phyloP scores from a whole-genome alignment of 2,113 vertebrate genomes.

The Ceuthmochares aereus region DNA sequence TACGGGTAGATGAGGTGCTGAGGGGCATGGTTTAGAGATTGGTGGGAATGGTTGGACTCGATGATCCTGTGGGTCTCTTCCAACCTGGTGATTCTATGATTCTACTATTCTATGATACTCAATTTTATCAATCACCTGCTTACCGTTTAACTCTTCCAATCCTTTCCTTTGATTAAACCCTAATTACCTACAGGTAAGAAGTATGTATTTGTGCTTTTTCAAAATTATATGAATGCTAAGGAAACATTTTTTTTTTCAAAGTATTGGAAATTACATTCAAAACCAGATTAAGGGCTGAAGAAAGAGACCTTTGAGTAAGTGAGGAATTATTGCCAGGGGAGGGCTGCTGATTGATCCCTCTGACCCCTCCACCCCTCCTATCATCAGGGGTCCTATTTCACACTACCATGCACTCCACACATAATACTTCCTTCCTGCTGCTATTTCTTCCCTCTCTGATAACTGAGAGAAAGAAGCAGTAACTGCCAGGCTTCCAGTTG shows the following conservation, averaged over 20 bases:
- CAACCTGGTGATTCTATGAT: too few species aligned
- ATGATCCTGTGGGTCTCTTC: too few species aligned
- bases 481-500: not conserved
- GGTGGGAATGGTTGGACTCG: too few species aligned
- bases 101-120: too few species aligned
- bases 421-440: not conserved
- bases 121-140: not conserved
- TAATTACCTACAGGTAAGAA: not conserved
- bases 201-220: not conserved
- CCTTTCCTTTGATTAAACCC: not conserved
- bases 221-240: not conserved
- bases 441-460: not conserved
- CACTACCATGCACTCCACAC: not conserved
- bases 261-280: not conserved
- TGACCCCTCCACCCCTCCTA: fast-evolving
- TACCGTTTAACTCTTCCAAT: not conserved
- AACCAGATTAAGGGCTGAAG: not conserved
- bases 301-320: not conserved
- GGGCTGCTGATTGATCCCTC: not conserved
- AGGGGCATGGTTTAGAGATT: too few species aligned
- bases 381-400: not conserved
- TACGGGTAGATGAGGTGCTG: too few species aligned
- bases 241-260: not conserved
- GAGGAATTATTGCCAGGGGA: not conserved
- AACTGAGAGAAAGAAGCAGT: not conserved